Base-by-base conservation (phyloP, 2,797 vertebrate genomes). In the Rhincodon typus region DNA sequence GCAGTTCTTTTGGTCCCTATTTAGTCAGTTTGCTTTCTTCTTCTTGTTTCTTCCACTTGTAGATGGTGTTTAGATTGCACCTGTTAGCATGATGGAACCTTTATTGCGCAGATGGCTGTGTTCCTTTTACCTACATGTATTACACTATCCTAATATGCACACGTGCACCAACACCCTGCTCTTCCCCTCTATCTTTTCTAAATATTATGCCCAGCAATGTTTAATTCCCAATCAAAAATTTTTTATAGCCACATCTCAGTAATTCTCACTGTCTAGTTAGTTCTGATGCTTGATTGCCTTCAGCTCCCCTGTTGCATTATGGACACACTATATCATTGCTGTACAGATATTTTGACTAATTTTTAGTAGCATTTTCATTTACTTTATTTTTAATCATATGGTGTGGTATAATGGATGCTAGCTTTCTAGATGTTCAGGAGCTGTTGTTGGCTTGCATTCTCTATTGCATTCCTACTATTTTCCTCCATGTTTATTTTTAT, bases 401-500 rank as follows among this genome's bases (percentile, higher is more conserved):
- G 8, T 6, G 2, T 66, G 19, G 38, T 34, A 13, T 95, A 34
- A 1, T 25, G 30, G 23, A 46, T 53, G 79, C 27, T 95, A n/a
- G 74, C 72, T 79, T 62, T 23, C 25, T 62, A 25, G 53, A 66
- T 87, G 27, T 77, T 74, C 42, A 17, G 27, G 27, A 74, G 46
- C 23, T 74, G 17, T 72, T 95, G 42, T 94, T 95, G 42, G 27
- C 69, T 95, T 95, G 13, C 30, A 74, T n/a, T 34, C 50, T 74
- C 94, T 77, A 27, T 12, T 74, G 50, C 46, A n/a, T 27, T 46
- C 7, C n/a, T 38, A 23, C 19, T 34, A 50, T 38, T 74, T 96
- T 90, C 94, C 96, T 95, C 95, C 3, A 94, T 50, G 95, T 96
- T 96, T 96, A 23, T 46, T 19, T 96, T 96, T 38, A 97, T 67